Evolutionary conservation across 2,797 vertebrate genomes (phyloP), one percentile per base, ranked within the genome.

Genomic region (Morelia viridis): DNA sequence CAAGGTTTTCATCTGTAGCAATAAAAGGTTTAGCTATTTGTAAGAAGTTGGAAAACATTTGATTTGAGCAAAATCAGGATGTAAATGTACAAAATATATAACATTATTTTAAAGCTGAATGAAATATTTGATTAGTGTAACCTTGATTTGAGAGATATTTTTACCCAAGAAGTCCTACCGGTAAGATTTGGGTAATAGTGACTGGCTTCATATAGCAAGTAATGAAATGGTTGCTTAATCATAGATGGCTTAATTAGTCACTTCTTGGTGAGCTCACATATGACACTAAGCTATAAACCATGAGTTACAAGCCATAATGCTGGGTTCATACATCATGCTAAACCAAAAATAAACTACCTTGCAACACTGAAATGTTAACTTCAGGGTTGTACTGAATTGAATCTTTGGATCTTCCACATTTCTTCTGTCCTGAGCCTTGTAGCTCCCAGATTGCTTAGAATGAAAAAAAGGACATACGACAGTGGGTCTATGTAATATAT

Each of bases 381-480:
- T 50, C 50, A 50, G 50, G 4, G 50, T 50, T 50, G 50, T 50
- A 7, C 50, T 50, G 50, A 50, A 50, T 50, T 50, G 50, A 96
- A 99, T 99, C 96, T 98, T 99, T 95, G 99, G 97, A 94, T 99
- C 98, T 31, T 98, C 98, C 92, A 41, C 41, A 99, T 99, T 86
- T 98, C 99, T 92, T 99, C 99, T 6, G 98, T 99, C 96, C 99
- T 99, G 94, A 99, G 98, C 92, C 99, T 98, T 0, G 98, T 99
- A 93, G 99, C 99, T 97, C 99, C 99, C 95, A 50, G 50, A 50
- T 50, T 50, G 50, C 50, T 50, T 50, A 5, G 50, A 5, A 50
- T 50, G 50, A 50, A 50, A 50, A 50, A 50, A 50, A 50, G 7
- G 50, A 50, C 7, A 50, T 50, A 50, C 3, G 41, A 41, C 41